Conservation (phyloP, 2,888 invertebrate species). For the Nemotelus nigrinus region DNA sequence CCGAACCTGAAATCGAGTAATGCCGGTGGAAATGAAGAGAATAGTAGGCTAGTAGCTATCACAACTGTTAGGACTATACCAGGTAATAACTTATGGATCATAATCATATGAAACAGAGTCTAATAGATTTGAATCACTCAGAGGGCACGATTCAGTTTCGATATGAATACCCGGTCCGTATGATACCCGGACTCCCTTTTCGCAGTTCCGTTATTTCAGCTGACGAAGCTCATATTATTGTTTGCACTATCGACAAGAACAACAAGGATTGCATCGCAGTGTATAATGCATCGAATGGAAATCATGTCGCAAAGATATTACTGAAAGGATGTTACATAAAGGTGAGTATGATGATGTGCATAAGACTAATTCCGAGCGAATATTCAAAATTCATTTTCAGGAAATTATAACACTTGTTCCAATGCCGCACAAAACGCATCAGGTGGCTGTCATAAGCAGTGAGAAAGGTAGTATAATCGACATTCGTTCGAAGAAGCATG, state of each 20-base stretch:
- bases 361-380: neutral
- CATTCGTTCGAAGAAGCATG: constrained; percentile 85
- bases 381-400: constrained; percentile 49
- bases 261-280: constrained; percentile 84
- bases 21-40: constrained; percentile 72
- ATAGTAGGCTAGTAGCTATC: constrained; percentile 71
- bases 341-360: constrained; percentile 59
- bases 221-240: constrained; percentile 81
- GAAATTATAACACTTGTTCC: constrained; percentile 81
- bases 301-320: constrained; percentile 66
- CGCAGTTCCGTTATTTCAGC: constrained; percentile 82
- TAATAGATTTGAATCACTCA: constrained; percentile 54
- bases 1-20: constrained; percentile 64
- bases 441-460: constrained; percentile 87
- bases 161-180: constrained; percentile 83
- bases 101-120: neutral
- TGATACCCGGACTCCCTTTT: constrained; percentile 75
- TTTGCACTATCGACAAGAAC: constrained; percentile 83
- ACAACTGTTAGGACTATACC: constrained; percentile 78
- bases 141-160: constrained; percentile 82
- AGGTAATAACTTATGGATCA: constrained; percentile 65
- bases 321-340: constrained; percentile 69
- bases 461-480: constrained; percentile 93
- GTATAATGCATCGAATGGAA: constrained; percentile 84
- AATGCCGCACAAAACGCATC: constrained; percentile 84